These are phyloP conservation scores for Apostichopus parvimensis DNA, from an alignment of 35 echinoderm and acorn worm genomes.

Conservation along the genomic window DNA sequence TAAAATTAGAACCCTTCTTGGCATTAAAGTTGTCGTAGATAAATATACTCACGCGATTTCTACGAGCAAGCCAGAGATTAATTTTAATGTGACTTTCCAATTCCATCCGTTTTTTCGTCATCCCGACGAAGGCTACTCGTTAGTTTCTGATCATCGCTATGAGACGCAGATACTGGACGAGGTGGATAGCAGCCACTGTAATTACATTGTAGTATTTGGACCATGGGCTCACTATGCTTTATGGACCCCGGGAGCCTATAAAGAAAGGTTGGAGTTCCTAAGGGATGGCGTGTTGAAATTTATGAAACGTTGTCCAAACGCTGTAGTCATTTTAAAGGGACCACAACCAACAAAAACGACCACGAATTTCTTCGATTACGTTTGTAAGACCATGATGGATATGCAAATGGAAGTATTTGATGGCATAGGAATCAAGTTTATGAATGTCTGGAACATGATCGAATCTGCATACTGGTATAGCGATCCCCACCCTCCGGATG, in stretches of 20 bases:
- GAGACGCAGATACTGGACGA: conserved; percentile 42
- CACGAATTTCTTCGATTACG: conserved; percentile 33
- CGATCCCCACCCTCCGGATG: conserved; percentile 32
- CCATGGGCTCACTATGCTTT: conserved; percentile 47
- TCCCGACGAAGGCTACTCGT: conserved; percentile 24
- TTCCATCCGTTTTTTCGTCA: conserved; percentile 59
- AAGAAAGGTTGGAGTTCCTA: conserved; percentile 47
- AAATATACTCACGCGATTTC: conserved; percentile 38
- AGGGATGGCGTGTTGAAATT: conserved; percentile 43
- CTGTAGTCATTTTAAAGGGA: conserved; percentile 53
- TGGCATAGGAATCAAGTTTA: conserved; percentile 15
- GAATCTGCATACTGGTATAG: conserved; percentile 49
- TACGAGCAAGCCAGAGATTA: conserved; percentile 12
- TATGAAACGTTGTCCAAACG: conserved; percentile 29
- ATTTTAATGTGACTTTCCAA: conserved; percentile 55
- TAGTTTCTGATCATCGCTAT: conserved; percentile 38
- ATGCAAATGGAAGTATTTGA: conserved; percentile 25
- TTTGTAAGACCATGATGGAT: conserved; percentile 53
- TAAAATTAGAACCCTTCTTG: background rate
- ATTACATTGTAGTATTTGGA: conserved; percentile 50
- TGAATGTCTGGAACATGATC: conserved; percentile 58
- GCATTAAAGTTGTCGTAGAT: background rate
- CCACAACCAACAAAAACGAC: conserved; percentile 52
- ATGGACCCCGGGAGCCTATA: conserved; percentile 44
- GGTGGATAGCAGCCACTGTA: conserved; percentile 20